Percentiles rank a stretch among this genome's conserved stretches.
phyloP scores from a whole-genome alignment of 2,888 invertebrate genomes.

The Calameuta filiformis region DNA sequence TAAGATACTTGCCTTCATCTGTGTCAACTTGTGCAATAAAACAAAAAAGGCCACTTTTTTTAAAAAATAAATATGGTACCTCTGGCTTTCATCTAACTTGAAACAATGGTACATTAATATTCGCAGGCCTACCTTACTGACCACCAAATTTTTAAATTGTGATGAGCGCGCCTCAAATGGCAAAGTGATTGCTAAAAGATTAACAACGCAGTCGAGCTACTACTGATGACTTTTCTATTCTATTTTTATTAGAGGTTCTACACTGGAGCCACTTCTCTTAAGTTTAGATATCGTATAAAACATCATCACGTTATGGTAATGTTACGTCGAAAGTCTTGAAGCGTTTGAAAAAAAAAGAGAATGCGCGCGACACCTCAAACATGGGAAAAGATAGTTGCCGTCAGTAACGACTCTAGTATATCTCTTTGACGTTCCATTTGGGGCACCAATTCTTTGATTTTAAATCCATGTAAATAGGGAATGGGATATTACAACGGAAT shows the following conservation, averaged over 20 bases:
- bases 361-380: not conserved
- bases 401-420: not conserved
- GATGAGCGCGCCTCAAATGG: no score
- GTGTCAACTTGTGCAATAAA: no score
- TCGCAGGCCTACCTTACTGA: no score
- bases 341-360: not conserved
- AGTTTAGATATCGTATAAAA: not conserved
- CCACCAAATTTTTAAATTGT: no score
- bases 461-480: not conserved
- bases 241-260: conserved; percentile 17
- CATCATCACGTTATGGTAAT: not conserved
- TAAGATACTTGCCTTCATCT: no score
- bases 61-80: no score
- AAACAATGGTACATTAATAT: no score
- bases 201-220: not conserved
- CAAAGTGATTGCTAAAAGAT: no score
- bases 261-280: conserved; percentile 27
- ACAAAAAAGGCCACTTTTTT: no score
- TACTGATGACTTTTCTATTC: conserved; percentile 1
- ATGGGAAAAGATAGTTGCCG: not conserved
- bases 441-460: not conserved
- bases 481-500: not conserved
- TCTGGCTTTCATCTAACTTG: no score
- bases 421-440: not conserved
- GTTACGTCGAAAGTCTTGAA: not conserved